Conservation (phyloP, 2,113 vertebrate genomes). For the Myanophis thanlyinensis region DNA sequence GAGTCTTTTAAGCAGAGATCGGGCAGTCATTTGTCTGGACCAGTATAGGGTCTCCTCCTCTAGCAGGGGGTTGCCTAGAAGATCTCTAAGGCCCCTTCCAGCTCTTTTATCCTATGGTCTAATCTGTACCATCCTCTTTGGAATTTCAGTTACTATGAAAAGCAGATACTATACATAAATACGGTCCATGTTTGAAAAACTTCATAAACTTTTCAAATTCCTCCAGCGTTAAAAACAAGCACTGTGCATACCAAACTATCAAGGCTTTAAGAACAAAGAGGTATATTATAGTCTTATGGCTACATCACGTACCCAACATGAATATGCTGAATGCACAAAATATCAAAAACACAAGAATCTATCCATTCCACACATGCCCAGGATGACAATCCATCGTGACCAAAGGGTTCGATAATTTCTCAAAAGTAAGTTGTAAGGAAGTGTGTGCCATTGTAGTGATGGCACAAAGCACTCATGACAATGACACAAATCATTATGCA, state of each 20-base stretch:
- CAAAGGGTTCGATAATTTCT: no score
- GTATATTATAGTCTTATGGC: background rate
- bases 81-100: no score
- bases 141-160: background rate
- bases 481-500: no score
- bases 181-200: conserved; percentile 22
- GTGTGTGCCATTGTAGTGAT: no score
- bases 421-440: no score
- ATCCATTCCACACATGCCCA: no score
- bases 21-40: no score
- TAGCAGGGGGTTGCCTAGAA: no score
- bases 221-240: background rate
- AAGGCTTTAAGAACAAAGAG: conserved; percentile 14
- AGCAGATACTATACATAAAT: conserved; percentile 6
- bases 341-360: background rate
- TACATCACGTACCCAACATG: background rate
- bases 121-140: background rate
- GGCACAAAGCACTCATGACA: background rate
- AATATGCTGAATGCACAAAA: background rate
- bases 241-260: background rate
- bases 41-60: no score
- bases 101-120: no score
- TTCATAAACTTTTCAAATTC: background rate
- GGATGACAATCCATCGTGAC: no score
- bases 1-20: no score